A percentile compares a stretch with the other conserved stretches of the same genome.
Conservation (phyloP, 1,140 invertebrate genomes). For the Drosophila funebris region DNA sequence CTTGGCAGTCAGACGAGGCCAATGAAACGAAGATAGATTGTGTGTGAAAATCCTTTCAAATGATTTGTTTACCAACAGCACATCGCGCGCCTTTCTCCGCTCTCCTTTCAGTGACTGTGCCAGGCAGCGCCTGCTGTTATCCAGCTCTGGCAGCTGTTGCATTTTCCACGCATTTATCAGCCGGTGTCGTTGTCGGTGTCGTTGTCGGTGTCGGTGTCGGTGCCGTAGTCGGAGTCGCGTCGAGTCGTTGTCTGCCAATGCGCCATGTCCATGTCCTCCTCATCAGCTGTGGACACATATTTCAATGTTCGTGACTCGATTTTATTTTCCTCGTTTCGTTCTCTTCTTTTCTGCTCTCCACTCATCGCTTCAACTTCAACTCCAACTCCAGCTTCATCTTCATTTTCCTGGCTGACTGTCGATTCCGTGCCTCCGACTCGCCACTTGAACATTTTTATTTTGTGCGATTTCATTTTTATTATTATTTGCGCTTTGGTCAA, state of each 20-base stretch:
- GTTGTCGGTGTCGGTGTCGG: constrained; percentile 24
- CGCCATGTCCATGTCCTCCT: constrained; percentile 56
- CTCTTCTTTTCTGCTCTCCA: constrained; percentile 16
- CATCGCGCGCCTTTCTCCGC: constrained; percentile 53
- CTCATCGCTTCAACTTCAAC: neutral
- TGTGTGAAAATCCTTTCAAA: constrained; percentile 82
- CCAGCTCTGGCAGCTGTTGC: constrained; percentile 78
- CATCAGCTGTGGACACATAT: constrained; percentile 77
- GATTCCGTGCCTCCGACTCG: constrained; percentile 35
- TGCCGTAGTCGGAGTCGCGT: constrained; percentile 32
- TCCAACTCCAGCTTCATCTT: constrained; percentile 7
- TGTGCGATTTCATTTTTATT: constrained; percentile 79
- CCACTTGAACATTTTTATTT: constrained; percentile 69
- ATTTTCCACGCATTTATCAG: constrained; percentile 82
- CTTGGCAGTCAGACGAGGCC: constrained; percentile 15
- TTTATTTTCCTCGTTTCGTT: constrained; percentile 59
- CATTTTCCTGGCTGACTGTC: neutral
- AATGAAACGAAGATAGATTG: constrained; percentile 72
- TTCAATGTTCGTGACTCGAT: constrained; percentile 81
- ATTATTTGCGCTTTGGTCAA: constrained; percentile 76
- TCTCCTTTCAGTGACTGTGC: constrained; percentile 21
- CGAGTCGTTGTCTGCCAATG: constrained; percentile 27
- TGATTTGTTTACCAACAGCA: constrained; percentile 81
- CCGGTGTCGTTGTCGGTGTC: constrained; percentile 52
- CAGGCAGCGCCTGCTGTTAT: constrained; percentile 52